Evolutionary conservation across 2,797 vertebrate genomes (phyloP).

Genomic region (Lemur catta): DNA sequence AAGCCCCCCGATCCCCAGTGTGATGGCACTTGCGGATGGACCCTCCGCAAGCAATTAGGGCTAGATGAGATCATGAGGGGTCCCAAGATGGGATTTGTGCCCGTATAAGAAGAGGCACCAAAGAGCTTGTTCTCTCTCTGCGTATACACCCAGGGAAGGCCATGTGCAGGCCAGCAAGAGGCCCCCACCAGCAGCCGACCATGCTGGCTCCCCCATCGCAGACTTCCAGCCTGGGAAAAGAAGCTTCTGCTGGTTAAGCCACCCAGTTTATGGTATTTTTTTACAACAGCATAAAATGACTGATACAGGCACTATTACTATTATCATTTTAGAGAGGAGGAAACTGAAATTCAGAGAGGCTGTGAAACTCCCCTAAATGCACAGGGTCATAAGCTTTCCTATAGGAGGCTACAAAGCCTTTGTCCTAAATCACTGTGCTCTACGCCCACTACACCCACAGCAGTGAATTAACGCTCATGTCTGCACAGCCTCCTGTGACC

Average conservation of each 20-base stretch:
- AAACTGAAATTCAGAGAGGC: not conserved
- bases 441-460: accelerated
- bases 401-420: not conserved
- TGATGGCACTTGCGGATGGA: not conserved
- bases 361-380: not conserved
- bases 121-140: not conserved
- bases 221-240: not conserved
- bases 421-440: not conserved
- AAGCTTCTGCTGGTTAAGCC: not conserved
- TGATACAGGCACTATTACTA: not conserved
- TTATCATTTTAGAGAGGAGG: not conserved
- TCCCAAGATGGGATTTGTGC: not conserved
- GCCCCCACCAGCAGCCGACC: not conserved
- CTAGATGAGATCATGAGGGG: not conserved
- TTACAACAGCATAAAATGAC: not conserved
- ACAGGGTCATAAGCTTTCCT: not conserved
- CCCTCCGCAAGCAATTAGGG: not conserved
- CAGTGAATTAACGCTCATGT: not conserved
- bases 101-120: not conserved
- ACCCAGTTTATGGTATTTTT: not conserved
- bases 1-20: not conserved
- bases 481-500: not conserved
- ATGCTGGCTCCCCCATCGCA: too few species aligned
- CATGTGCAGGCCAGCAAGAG: not conserved
- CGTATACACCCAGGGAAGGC: too few species aligned